Percentiles rank a stretch among this genome's conserved stretches.
Evolutionary conservation across 1,140 invertebrate genomes (phyloP).

Genomic region (Doryteuthis pealeii): DNA sequence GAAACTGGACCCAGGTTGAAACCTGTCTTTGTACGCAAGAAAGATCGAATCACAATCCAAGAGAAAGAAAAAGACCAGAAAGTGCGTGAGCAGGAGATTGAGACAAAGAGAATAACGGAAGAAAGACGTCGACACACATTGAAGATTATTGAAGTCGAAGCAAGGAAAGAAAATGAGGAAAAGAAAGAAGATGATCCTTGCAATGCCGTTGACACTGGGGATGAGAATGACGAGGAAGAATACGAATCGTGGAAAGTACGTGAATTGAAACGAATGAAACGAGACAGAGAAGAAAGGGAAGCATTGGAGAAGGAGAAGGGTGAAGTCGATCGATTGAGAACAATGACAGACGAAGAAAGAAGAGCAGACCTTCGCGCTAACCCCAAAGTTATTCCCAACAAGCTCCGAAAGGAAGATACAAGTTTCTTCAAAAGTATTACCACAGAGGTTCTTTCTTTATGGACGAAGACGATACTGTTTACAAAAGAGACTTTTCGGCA

Average conservation of each 20-base stretch:
- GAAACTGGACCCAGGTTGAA: slow-evolving; percentile 87
- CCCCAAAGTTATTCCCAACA: slow-evolving; percentile 92
- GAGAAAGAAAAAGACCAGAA: slow-evolving; percentile 86
- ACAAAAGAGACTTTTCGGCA: slow-evolving; percentile 93
- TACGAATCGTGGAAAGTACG: slow-evolving; percentile 96
- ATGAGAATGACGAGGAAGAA: slow-evolving; percentile 97
- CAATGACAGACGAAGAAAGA: slow-evolving; percentile 93
- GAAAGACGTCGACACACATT: slow-evolving; percentile 81
- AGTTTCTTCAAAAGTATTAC: slow-evolving; percentile 99
- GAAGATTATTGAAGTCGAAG: slow-evolving; percentile 86
- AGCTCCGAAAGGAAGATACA: slow-evolving; percentile 96
- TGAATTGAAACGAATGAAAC: slow-evolving; percentile 93
- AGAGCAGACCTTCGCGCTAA: slow-evolving; percentile 83
- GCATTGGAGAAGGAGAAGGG: slow-evolving; percentile 77
- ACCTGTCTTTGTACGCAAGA: slow-evolving; percentile 94
- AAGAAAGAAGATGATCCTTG: slow-evolving; percentile 68
- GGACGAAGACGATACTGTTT: slow-evolving; percentile 88
- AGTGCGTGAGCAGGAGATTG: slow-evolving; percentile 79
- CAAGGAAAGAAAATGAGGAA: slow-evolving; percentile 65
- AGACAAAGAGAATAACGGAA: slow-evolving; percentile 77
- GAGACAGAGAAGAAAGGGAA: slow-evolving; percentile 93
- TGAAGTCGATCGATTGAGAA: slow-evolving; percentile 88
- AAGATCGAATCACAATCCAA: slow-evolving; percentile 90
- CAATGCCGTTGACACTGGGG: slow-evolving; percentile 92
- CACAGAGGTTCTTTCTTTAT: slow-evolving; percentile 98